Conservation (phyloP, 2,113 vertebrate genomes). For the Megalops atlanticus region DNA sequence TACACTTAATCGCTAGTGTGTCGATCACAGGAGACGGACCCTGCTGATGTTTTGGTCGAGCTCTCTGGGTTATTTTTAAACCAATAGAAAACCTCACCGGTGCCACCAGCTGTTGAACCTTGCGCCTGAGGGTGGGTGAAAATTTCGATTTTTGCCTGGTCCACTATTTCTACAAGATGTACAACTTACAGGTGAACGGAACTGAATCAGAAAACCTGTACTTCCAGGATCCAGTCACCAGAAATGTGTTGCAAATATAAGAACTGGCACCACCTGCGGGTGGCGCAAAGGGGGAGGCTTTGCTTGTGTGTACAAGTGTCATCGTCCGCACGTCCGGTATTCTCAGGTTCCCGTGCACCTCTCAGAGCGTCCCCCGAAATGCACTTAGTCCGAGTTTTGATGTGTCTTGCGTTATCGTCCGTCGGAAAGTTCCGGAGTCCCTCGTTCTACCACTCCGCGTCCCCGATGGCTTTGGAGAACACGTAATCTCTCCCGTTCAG, state of each 20-base stretch:
- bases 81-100: too few relatives aligned
- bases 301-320: constrained; percentile 73
- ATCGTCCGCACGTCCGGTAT: constrained; percentile 75
- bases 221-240: constrained; percentile 15
- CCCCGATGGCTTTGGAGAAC: constrained; percentile 99
- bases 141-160: constrained; percentile 53
- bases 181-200: constrained; percentile 44
- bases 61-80: background rate
- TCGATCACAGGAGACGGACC: background rate
- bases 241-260: constrained; percentile 10
- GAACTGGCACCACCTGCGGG: constrained; percentile 2
- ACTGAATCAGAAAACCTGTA: background rate
- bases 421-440: constrained; percentile 50
- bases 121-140: constrained; percentile 1
- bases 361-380: constrained; percentile 72
- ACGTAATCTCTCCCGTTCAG: constrained; percentile 98
- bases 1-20: background rate
- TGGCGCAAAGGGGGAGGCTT: constrained; percentile 52
- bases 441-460: constrained; percentile 91
- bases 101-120: background rate
- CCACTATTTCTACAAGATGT: constrained; percentile 56
- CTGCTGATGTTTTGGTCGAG: background rate
- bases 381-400: constrained; percentile 74
- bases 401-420: constrained; percentile 63
- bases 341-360: constrained; percentile 67